Conservation (phyloP, 2,113 vertebrate species). For the Charadrius vociferus region DNA sequence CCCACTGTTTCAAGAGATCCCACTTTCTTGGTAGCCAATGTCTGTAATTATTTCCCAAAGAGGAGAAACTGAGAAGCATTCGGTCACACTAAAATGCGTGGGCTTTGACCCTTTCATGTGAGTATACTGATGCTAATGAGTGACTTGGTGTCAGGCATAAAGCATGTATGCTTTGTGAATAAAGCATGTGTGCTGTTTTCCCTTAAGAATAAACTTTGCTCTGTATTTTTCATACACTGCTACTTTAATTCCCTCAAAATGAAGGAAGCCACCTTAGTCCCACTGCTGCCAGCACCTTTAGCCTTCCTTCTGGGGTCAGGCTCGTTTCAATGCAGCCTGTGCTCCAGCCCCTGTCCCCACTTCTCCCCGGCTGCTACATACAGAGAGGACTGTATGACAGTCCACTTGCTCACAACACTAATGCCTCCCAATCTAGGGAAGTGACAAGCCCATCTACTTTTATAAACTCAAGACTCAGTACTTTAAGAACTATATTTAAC, state of each 20-base stretch:
- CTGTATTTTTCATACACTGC: background rate
- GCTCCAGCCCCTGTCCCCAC: background rate
- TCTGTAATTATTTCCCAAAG: background rate
- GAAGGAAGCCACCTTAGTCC: background rate
- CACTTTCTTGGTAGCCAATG: background rate
- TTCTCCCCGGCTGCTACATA: accelerated
- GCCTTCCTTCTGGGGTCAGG: background rate
- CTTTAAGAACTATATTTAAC: background rate
- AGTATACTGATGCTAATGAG: background rate
- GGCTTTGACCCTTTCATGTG: background rate
- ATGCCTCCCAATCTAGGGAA: background rate
- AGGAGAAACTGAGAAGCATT: background rate
- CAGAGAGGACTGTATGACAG: background rate
- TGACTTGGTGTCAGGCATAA: background rate
- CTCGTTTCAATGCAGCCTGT: background rate
- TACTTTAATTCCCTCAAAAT: background rate
- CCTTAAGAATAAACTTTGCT: background rate
- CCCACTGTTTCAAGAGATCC: background rate
- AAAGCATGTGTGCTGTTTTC: background rate
- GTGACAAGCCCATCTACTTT: background rate
- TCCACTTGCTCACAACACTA: background rate
- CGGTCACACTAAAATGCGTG: background rate
- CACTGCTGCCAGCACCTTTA: background rate
- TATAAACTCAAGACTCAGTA: background rate
- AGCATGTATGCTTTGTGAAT: background rate